phyloP scores from a whole-genome alignment of 1,140 invertebrate species.

The Tribolium castaneum region DNA sequence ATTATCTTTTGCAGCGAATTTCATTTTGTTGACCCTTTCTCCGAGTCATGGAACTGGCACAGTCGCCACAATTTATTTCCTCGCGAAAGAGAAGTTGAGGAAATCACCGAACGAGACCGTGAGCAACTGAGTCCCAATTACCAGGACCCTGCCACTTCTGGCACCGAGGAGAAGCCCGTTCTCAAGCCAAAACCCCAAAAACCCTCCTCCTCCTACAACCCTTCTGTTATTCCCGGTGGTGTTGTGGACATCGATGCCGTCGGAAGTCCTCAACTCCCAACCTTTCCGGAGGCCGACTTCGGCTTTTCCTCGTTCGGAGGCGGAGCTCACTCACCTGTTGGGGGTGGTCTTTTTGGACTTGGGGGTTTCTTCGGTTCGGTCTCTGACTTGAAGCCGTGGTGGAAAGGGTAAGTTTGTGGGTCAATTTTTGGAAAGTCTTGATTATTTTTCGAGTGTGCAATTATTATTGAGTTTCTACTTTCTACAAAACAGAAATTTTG shows the following conservation, averaged over 20 bases:
- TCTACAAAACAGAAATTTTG: constrained; percentile 5
- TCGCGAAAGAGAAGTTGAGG: constrained; percentile 24
- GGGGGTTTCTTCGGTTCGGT: constrained; percentile 53
- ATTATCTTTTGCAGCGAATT: constrained; percentile 23
- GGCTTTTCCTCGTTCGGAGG: constrained; percentile 51
- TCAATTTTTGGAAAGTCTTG: neutral
- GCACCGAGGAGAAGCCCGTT: neutral
- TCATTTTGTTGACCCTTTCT: constrained; percentile 23
- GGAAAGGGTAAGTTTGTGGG: constrained; percentile 66
- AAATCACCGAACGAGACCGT: constrained; percentile 49
- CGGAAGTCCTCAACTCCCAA: constrained; percentile 41
- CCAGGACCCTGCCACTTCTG: constrained; percentile 54
- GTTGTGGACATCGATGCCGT: constrained; percentile 55
- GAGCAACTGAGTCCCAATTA: constrained; percentile 60
- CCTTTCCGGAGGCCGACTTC: constrained; percentile 47
- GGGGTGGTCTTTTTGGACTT: constrained; percentile 50
- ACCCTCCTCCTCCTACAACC: constrained; percentile 22
- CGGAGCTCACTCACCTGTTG: constrained; percentile 38
- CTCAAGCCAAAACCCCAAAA: constrained; percentile 46
- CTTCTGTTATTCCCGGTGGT: constrained; percentile 49
- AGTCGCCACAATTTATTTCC: constrained; percentile 9
- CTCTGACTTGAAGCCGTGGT: constrained; percentile 62
- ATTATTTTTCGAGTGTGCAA: neutral
- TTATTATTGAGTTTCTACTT: constrained; percentile 24
- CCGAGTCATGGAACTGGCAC: constrained; percentile 34